phyloP scores from a whole-genome alignment of 2,888 invertebrate species.

The Epirrhoe tristata region DNA sequence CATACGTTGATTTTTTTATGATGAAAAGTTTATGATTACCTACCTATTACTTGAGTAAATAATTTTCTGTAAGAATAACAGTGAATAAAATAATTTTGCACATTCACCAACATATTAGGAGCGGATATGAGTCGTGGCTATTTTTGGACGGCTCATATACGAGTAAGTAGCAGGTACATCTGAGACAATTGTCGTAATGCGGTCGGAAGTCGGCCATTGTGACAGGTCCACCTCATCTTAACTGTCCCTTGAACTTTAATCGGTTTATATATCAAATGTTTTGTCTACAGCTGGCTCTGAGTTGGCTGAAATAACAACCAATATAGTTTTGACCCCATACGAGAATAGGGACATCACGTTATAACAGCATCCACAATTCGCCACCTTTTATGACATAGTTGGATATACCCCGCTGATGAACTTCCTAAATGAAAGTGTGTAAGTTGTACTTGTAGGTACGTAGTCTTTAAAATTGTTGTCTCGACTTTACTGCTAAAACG shows the following conservation, averaged over 20 bases:
- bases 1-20: background rate
- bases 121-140: slow-evolving; percentile 39
- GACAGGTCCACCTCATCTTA: slow-evolving; percentile 35
- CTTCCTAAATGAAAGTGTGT: background rate
- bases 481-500: slow-evolving; percentile 21
- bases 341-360: background rate
- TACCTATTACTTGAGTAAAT: too few relatives aligned
- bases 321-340: background rate
- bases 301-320: background rate
- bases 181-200: slow-evolving; percentile 48
- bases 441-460: background rate
- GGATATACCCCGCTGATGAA: background rate
- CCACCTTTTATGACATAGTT: background rate
- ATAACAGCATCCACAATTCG: too few relatives aligned
- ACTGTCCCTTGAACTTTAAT: slow-evolving; percentile 43
- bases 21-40: background rate
- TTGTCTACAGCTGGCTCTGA: slow-evolving; percentile 7
- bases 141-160: slow-evolving; percentile 30
- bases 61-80: background rate
- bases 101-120: slow-evolving; percentile 31
- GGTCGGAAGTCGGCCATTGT: slow-evolving; percentile 43
- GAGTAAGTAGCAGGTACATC: slow-evolving; percentile 38
- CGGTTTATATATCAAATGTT: slow-evolving; percentile 10
- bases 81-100: slow-evolving; percentile 24
- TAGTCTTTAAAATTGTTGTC: slow-evolving; percentile 14